Percentiles rank a stretch among this genome's conserved stretches.
Conservation (phyloP, 2,113 vertebrate species). For the Chloropsis cyanopogon region DNA sequence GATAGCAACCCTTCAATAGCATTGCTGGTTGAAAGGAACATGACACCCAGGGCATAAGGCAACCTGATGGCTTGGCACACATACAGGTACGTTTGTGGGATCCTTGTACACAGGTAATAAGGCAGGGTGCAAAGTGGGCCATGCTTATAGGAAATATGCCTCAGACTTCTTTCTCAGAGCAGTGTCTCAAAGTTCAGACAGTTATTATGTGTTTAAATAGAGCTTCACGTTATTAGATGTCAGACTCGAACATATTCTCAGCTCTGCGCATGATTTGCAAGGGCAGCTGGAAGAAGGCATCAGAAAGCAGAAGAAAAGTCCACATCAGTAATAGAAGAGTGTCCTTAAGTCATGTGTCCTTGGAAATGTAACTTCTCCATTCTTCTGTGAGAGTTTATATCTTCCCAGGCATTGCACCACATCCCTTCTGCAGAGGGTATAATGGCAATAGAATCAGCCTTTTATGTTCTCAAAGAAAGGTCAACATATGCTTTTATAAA, state of each 20-base stretch:
- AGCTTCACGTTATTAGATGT: background rate
- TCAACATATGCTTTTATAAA: background rate
- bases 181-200: background rate
- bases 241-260: background rate
- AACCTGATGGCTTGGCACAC: background rate
- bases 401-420: background rate
- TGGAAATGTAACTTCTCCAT: background rate
- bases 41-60: too few species aligned
- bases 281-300: background rate
- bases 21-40: fast-evolving
- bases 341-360: background rate
- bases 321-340: background rate
- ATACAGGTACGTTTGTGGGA: background rate
- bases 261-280: background rate
- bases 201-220: background rate
- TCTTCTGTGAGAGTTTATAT: background rate
- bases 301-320: background rate
- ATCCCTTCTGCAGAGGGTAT: background rate
- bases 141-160: background rate
- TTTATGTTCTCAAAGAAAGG: constrained; percentile 2
- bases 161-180: background rate
- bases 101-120: background rate
- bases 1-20: background rate
- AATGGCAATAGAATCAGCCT: background rate
- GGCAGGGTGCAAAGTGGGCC: background rate